Conservation (phyloP, 2,797 vertebrate genomes). For the Nyctibius grandis region DNA sequence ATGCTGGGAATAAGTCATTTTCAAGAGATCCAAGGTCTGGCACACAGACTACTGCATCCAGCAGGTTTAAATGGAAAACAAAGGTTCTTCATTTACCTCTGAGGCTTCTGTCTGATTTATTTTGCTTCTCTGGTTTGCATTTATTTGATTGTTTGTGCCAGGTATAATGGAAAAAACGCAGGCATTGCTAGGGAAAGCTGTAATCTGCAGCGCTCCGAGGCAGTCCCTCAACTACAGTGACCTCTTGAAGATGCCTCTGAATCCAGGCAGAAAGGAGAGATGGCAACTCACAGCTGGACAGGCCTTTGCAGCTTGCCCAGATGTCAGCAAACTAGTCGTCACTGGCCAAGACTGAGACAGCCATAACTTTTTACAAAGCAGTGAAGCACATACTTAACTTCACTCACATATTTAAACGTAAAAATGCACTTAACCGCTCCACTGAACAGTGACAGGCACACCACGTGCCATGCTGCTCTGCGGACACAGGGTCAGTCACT, state of each 20-base stretch:
- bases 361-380: not conserved
- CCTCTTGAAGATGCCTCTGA: not conserved
- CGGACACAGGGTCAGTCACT: not conserved
- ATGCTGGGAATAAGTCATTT: slow-evolving; percentile 24
- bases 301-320: not conserved
- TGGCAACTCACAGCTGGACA: not conserved
- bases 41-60: slow-evolving; percentile 29
- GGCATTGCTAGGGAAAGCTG: slow-evolving; percentile 10
- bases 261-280: not conserved
- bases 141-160: slow-evolving; percentile 60
- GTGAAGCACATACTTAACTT: not conserved
- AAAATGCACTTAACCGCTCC: not conserved
- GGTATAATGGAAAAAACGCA: slow-evolving; percentile 50
- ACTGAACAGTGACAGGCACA: not conserved
- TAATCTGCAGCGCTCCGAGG: not conserved
- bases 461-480: not conserved
- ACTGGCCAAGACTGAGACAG: not conserved
- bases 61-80: slow-evolving; percentile 58
- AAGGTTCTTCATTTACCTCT: slow-evolving; percentile 65
- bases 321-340: not conserved
- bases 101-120: slow-evolving; percentile 48
- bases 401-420: not conserved
- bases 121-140: slow-evolving; percentile 45
- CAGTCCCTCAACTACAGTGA: not conserved
- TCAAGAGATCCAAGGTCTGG: slow-evolving; percentile 43